Evolutionary conservation across 1,140 invertebrate genomes (phyloP).

Genomic region (Geopemphigus sp.): DNA sequence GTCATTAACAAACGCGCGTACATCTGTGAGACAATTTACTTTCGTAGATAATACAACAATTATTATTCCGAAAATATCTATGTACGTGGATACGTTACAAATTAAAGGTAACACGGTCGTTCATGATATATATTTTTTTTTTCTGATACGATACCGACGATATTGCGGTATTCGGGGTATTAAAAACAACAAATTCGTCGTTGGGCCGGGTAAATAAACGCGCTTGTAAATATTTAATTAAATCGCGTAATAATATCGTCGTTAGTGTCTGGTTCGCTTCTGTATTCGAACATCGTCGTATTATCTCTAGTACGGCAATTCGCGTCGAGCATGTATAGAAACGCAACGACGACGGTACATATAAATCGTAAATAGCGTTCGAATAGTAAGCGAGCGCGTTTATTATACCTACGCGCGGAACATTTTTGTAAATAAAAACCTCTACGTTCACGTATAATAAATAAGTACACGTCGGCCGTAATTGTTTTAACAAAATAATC

Average conservation of each 20-base stretch:
- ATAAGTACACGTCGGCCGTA: neutral
- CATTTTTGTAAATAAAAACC: neutral
- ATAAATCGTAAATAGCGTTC: neutral
- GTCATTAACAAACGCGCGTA: no score
- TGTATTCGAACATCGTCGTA: neutral
- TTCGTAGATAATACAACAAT: no score
- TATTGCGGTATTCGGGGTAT: neutral
- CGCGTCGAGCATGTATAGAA: neutral
- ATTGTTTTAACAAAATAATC: neutral
- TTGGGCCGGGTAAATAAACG: neutral
- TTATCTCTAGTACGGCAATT: neutral
- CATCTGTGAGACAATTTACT: no score
- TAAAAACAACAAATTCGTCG: neutral
- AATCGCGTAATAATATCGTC: neutral
- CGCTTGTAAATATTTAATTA: conserved; percentile 2
- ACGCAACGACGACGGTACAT: neutral
- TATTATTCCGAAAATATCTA: no score
- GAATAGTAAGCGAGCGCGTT: neutral
- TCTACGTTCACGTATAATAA: neutral
- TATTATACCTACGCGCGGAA: neutral
- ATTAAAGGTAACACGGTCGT: no score
- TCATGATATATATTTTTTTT: no score
- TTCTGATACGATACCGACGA: no score
- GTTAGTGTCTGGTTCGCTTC: neutral
- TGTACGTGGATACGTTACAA: no score